Evolutionary conservation across 1,140 invertebrate genomes (phyloP).

Genomic region (Drosophila auraria): DNA sequence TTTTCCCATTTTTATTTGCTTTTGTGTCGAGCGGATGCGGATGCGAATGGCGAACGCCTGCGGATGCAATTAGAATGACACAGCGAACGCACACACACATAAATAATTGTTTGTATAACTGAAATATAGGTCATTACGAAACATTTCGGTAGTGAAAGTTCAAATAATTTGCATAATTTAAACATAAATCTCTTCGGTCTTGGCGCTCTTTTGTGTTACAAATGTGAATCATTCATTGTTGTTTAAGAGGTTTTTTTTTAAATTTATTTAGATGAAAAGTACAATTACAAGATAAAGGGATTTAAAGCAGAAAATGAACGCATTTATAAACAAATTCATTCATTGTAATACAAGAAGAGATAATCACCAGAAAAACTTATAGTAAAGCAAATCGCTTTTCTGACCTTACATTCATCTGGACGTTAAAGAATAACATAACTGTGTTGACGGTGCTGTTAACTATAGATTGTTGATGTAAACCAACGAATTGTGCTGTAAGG

Average conservation of each 20-base stretch:
- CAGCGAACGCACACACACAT: constrained; percentile 39
- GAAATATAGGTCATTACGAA: constrained; percentile 41
- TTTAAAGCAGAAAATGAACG: too few species aligned
- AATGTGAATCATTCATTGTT: neutral
- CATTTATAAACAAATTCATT: too few species aligned
- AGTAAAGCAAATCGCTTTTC: too few species aligned
- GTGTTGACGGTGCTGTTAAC: too few species aligned
- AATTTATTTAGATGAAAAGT: neutral
- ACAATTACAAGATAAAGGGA: neutral
- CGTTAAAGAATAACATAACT: too few species aligned
- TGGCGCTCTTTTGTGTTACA: neutral
- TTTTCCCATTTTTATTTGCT: constrained; percentile 14
- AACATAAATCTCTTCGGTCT: constrained; percentile 16
- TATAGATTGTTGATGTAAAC: too few species aligned
- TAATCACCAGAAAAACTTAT: too few species aligned
- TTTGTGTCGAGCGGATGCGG: constrained; percentile 38
- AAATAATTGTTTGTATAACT: constrained; percentile 20
- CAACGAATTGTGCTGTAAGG: too few species aligned
- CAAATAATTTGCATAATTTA: constrained; percentile 37
- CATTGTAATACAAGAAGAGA: too few species aligned
- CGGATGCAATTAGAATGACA: constrained; percentile 74
- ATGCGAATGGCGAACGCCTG: constrained; percentile 63
- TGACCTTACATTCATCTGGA: too few species aligned
- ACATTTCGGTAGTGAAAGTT: constrained; percentile 30
- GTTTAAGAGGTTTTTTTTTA: neutral